A percentile compares a stretch with the other conserved stretches of the same genome.
Evolutionary conservation across 1,140 invertebrate genomes (phyloP).

Genomic region (Platorchestia sp.): DNA sequence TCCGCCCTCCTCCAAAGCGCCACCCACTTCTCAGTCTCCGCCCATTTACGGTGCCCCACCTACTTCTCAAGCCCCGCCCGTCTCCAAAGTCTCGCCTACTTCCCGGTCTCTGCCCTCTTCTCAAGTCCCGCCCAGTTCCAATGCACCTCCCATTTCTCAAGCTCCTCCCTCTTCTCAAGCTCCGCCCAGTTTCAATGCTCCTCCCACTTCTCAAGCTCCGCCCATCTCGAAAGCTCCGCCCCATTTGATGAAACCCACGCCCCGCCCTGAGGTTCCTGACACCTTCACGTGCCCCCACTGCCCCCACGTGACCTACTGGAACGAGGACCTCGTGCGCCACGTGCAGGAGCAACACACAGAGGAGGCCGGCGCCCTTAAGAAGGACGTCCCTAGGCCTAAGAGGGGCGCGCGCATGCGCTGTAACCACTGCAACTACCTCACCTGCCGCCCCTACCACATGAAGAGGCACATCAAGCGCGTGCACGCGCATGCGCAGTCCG

Average conservation of each 20-base stretch:
- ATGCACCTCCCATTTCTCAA: not conserved
- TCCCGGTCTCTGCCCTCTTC: too few relatives aligned
- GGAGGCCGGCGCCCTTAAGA: not conserved
- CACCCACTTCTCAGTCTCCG: too few relatives aligned
- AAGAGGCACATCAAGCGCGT: conserved; percentile 14
- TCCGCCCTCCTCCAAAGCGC: not conserved
- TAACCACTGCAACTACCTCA: conserved; percentile 3
- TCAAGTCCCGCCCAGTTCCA: not conserved
- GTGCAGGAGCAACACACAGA: not conserved
- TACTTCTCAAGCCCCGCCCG: not conserved
- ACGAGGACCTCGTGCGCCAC: not conserved
- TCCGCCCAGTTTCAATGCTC: not conserved
- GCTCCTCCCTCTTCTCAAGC: not conserved
- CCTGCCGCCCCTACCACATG: conserved; percentile 33
- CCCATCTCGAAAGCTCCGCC: not conserved
- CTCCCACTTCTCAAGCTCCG: too few relatives aligned
- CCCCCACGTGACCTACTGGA: conserved; percentile 1
- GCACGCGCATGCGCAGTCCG: not conserved
- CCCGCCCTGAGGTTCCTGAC: not conserved
- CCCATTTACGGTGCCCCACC: too few relatives aligned
- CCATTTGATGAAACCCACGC: not conserved
- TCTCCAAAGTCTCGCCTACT: not conserved
- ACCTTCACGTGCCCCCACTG: not conserved
- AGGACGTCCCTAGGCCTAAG: too few relatives aligned
- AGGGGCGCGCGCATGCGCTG: not conserved